phyloP scores from a whole-genome alignment of 2,797 vertebrate genomes.

The Thalassophryne amazonica region DNA sequence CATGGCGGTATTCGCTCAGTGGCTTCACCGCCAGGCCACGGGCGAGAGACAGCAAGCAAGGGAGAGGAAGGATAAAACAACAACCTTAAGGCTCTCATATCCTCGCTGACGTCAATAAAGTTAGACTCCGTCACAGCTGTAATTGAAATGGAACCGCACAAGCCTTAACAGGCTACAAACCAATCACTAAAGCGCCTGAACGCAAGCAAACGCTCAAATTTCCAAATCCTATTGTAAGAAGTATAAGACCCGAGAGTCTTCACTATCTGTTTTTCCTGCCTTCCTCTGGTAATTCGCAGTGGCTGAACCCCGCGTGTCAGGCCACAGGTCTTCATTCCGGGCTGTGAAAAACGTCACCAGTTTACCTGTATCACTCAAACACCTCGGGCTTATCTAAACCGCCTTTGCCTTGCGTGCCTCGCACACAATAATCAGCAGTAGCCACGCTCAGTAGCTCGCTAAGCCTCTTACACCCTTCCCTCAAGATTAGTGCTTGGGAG shows the following conservation, averaged over 20 bases:
- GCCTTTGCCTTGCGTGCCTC: conserved; percentile 77
- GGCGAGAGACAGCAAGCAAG: conserved; percentile 27
- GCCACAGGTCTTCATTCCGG: conserved; percentile 53
- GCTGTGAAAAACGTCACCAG: conserved; percentile 69
- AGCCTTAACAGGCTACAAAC: conserved; percentile 51
- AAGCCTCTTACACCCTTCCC: conserved; percentile 86
- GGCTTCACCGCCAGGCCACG: conserved; percentile 60
- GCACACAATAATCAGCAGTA: conserved; percentile 81
- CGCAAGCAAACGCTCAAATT: conserved; percentile 32
- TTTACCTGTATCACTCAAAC: conserved; percentile 82
- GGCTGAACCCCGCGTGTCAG: conserved; percentile 35
- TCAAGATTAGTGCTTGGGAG: conserved; percentile 83
- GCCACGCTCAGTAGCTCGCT: conserved; percentile 80
- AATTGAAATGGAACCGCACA: conserved; percentile 46
- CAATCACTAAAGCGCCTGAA: conserved; percentile 52
- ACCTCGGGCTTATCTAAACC: conserved; percentile 81
- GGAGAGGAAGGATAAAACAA: conserved; percentile 42
- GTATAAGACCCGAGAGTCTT: conserved; percentile 27
- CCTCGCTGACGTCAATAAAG: conserved; percentile 63
- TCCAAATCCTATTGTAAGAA: conserved; percentile 22
- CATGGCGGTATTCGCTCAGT: conserved; percentile 48
- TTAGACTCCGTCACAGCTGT: conserved; percentile 55
- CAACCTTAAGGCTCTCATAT: conserved; percentile 54
- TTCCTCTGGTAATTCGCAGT: conserved; percentile 32
- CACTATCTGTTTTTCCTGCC: conserved; percentile 17